phyloP scores from a whole-genome alignment of 2,888 invertebrate species.

The Melanostoma mellinum region DNA sequence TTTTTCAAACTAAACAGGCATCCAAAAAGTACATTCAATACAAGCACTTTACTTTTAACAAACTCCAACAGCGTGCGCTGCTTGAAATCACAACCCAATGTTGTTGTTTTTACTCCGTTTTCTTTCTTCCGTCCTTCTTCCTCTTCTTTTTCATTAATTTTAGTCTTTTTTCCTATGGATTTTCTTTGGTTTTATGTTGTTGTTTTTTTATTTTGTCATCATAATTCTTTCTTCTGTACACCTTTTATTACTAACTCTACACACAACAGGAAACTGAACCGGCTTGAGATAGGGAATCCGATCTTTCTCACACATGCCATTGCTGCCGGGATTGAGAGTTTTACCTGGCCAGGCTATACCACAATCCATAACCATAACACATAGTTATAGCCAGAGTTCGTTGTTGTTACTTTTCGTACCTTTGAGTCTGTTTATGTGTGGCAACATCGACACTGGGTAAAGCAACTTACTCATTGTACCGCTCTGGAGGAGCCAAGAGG shows the following conservation, averaged over 20 bases:
- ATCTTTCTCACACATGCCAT: constrained; percentile 73
- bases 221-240: constrained; percentile 69
- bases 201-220: constrained; percentile 51
- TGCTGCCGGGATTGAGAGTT: constrained; percentile 27
- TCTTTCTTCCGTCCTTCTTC: constrained; percentile 25
- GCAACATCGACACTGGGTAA: constrained; percentile 47
- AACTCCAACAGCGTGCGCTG: constrained; percentile 52
- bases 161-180: constrained; percentile 1
- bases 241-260: constrained; percentile 55
- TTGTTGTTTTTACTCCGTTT: constrained; percentile 40
- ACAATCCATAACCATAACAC: too few species aligned
- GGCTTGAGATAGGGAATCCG: constrained; percentile 76
- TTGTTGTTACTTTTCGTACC: constrained; percentile 1
- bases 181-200: constrained; percentile 10
- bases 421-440: constrained; percentile 47
- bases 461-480: not conserved
- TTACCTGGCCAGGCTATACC: not conserved
- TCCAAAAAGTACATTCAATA: not conserved
- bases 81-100: constrained; percentile 55
- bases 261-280: constrained; percentile 80
- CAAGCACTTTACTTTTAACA: constrained; percentile 46
- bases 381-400: not conserved
- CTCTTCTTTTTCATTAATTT: constrained; percentile 1
- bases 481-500: constrained; percentile 29
- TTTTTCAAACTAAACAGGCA: too few species aligned